Conservation (phyloP, 2,888 invertebrate species). For the Lampropteryx suffumata region DNA sequence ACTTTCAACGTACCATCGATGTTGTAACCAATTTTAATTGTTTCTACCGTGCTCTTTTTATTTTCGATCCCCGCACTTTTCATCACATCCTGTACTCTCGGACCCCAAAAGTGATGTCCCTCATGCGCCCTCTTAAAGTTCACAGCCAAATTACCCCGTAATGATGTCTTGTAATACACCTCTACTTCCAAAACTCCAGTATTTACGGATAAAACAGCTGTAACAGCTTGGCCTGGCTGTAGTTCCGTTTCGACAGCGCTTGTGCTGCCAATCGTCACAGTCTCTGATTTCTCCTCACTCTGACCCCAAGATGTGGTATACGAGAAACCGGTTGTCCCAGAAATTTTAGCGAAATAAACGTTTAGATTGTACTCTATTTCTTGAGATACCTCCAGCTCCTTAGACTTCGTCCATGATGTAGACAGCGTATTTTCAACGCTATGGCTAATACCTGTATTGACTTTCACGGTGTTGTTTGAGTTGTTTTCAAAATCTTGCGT, state of each 20-base stretch:
- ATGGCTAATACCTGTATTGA: slow-evolving; percentile 64
- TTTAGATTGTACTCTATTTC: slow-evolving; percentile 61
- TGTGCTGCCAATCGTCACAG: slow-evolving; percentile 54
- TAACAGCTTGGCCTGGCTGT: slow-evolving; percentile 56
- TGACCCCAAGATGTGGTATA: slow-evolving; percentile 58
- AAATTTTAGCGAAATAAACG: slow-evolving; percentile 52
- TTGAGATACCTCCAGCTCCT: slow-evolving; percentile 54
- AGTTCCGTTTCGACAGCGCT: slow-evolving; percentile 62
- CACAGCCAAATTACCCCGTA: slow-evolving; percentile 62
- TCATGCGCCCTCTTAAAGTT: slow-evolving; percentile 52
- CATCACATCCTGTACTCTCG: slow-evolving; percentile 52
- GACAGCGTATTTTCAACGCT: slow-evolving; percentile 60
- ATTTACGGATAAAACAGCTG: slow-evolving; percentile 58
- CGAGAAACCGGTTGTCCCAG: slow-evolving; percentile 55
- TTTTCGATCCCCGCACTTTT: slow-evolving; percentile 47
- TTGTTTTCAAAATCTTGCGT: slow-evolving; percentile 62
- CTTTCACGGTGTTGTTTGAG: slow-evolving; percentile 59
- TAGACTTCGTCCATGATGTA: slow-evolving; percentile 55
- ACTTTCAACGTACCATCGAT: slow-evolving; percentile 60
- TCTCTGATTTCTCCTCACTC: slow-evolving; percentile 58
- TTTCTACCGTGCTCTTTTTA: slow-evolving; percentile 47
- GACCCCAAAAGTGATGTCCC: slow-evolving; percentile 66
- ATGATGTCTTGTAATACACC: slow-evolving; percentile 48
- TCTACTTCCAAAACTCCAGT: slow-evolving; percentile 58
- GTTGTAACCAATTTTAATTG: slow-evolving; percentile 55